These are phyloP conservation scores for Romanomermis culicivorax DNA, from an alignment of 2,888 invertebrate species.

Conservation along the genomic window DNA sequence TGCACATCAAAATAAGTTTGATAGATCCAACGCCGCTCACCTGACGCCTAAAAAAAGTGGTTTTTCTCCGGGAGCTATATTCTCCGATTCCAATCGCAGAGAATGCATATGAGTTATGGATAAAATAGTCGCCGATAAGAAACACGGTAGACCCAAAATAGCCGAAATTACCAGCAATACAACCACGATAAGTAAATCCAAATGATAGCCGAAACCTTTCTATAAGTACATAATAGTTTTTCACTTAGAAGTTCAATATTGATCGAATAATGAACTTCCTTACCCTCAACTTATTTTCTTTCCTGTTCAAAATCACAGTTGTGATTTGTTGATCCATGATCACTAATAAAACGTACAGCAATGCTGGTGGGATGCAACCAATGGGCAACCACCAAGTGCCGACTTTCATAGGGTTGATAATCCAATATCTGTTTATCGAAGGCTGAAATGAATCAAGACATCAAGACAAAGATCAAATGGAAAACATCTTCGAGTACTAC, in stretches of 20 bases:
- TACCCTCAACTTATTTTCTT: constrained; percentile 33
- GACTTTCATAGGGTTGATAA: constrained; percentile 22
- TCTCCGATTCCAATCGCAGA: constrained; percentile 52
- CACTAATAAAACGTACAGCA: constrained; percentile 32
- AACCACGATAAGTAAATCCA: constrained; percentile 79
- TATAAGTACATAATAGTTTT: constrained; percentile 35
- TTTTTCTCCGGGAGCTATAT: constrained; percentile 85
- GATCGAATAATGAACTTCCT: too few species aligned
- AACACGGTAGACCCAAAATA: constrained; percentile 69
- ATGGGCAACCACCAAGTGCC: constrained; percentile 25
- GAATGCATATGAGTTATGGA: constrained; percentile 81
- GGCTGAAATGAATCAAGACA: constrained; percentile 11
- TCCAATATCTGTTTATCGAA: constrained; percentile 39
- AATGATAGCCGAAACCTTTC: constrained; percentile 82
- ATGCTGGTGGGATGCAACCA: constrained; percentile 30
- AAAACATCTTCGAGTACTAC: too few species aligned
- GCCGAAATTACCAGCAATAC: constrained; percentile 61
- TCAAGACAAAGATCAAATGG: not conserved
- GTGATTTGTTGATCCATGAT: constrained; percentile 37
- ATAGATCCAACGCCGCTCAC: too few species aligned
- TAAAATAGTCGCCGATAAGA: constrained; percentile 77
- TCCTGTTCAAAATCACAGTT: constrained; percentile 34
- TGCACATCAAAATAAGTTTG: too few species aligned
- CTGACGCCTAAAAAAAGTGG: constrained; percentile 41
- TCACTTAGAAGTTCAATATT: too few species aligned